phyloP scores from a whole-genome alignment of 2,797 vertebrate species.

The Pseudochirops corinnae region DNA sequence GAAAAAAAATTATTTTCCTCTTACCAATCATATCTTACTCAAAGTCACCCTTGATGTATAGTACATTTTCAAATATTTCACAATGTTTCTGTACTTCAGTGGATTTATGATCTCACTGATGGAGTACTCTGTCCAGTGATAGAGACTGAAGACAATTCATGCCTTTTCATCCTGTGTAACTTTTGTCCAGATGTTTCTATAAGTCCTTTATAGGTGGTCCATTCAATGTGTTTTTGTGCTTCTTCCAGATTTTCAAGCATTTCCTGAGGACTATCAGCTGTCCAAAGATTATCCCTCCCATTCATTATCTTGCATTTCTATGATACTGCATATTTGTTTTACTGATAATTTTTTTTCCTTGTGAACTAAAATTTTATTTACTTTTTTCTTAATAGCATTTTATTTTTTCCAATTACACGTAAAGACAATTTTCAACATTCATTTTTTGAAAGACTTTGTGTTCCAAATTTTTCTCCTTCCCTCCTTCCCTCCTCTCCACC shows the following conservation, averaged over 20 bases:
- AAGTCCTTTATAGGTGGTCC: background rate
- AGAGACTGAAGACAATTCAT: background rate
- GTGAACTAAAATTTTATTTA: no score
- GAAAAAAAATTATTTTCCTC: slow-evolving; percentile 15
- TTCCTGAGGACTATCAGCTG: background rate
- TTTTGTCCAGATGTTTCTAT: background rate
- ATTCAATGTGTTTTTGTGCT: background rate
- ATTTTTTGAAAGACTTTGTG: no score
- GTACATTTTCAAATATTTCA: background rate
- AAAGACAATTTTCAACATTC: no score
- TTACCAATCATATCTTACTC: slow-evolving; percentile 50
- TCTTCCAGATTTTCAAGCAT: background rate
- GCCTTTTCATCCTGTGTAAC: background rate
- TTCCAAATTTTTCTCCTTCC: no score
- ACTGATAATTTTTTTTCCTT: no score
- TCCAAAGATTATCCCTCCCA: no score
- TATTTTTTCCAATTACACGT: no score
- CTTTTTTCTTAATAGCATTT: no score
- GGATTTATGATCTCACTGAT: background rate
- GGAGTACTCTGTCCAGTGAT: no score
- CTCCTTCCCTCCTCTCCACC: no score
- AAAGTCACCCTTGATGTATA: background rate
- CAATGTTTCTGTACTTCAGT: background rate
- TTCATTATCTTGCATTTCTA: no score
- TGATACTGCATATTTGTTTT: no score